Evolutionary conservation across 1,140 invertebrate species (phyloP).

Genomic region (Megalopta genalis): DNA sequence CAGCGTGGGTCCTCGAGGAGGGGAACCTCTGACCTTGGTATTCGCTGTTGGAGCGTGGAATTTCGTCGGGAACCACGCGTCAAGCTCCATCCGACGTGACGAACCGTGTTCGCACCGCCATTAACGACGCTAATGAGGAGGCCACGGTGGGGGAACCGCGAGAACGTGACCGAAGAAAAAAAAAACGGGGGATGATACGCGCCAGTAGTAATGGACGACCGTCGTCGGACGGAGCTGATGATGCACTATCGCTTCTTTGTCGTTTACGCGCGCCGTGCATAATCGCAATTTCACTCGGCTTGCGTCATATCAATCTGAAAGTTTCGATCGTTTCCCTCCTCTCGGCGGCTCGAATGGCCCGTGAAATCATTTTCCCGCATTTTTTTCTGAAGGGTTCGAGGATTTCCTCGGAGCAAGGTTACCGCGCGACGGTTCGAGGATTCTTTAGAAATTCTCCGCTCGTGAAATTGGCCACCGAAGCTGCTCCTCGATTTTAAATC

Average conservation of each 20-base stretch:
- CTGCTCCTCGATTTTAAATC: too few relatives aligned
- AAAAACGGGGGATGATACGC: slow-evolving; percentile 31
- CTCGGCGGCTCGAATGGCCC: neutral
- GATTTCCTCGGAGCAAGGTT: too few relatives aligned
- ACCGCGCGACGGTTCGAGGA: too few relatives aligned
- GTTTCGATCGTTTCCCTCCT: neutral
- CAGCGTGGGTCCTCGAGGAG: neutral
- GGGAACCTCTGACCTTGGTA: neutral
- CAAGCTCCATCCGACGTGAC: neutral
- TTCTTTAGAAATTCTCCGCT: too few relatives aligned
- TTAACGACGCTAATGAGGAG: slow-evolving; percentile 43
- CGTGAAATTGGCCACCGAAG: too few relatives aligned
- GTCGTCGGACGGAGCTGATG: slow-evolving; percentile 35
- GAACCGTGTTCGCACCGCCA: slow-evolving; percentile 3
- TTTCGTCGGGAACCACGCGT: slow-evolving; percentile 3
- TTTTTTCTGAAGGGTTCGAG: neutral
- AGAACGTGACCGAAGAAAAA: slow-evolving; percentile 14
- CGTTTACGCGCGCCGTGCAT: slow-evolving; percentile 27
- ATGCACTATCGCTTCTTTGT: slow-evolving; percentile 31
- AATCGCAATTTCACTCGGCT: slow-evolving; percentile 54
- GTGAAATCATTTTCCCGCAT: slow-evolving; percentile 1
- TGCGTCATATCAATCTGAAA: slow-evolving; percentile 38
- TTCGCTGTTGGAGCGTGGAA: neutral
- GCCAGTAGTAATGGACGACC: slow-evolving; percentile 55
- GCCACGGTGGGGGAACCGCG: neutral